Percentiles rank a stretch among this genome's conserved stretches.
Conservation (phyloP, 2,888 invertebrate genomes). For the Nephrotoma guestfalica region DNA sequence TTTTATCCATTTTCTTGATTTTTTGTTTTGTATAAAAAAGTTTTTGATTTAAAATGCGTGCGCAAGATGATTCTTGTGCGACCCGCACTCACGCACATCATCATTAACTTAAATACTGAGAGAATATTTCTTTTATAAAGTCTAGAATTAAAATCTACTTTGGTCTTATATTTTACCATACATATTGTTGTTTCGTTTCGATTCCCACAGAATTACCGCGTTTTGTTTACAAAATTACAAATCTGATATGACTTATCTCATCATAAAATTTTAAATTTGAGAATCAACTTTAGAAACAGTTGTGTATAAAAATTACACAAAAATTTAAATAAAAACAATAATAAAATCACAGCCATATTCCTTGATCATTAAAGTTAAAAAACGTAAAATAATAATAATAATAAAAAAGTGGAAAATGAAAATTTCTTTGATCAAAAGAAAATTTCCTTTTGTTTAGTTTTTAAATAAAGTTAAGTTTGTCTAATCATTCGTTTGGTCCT, state of each 20-base stretch:
- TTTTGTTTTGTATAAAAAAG: not conserved
- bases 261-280: not conserved
- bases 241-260: not conserved
- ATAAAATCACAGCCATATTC: slow-evolving; percentile 7
- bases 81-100: not conserved
- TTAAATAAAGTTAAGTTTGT: not conserved
- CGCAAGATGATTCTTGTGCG: not conserved
- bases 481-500: not conserved
- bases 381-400: not conserved
- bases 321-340: not conserved
- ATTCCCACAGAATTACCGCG: not conserved
- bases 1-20: not conserved
- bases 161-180: not conserved
- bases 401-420: not conserved
- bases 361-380: slow-evolving; percentile 5
- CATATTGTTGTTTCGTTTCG: not conserved
- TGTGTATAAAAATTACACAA: not conserved
- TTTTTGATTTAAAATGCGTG: not conserved
- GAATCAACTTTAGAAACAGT: not conserved
- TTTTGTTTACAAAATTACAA: not conserved
- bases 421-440: not conserved
- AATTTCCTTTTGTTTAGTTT: not conserved
- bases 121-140: not conserved
- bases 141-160: not conserved
- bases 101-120: not conserved